Evolutionary conservation across 2,888 invertebrate genomes (phyloP).

Genomic region (Psylliodes chrysocephalus): DNA sequence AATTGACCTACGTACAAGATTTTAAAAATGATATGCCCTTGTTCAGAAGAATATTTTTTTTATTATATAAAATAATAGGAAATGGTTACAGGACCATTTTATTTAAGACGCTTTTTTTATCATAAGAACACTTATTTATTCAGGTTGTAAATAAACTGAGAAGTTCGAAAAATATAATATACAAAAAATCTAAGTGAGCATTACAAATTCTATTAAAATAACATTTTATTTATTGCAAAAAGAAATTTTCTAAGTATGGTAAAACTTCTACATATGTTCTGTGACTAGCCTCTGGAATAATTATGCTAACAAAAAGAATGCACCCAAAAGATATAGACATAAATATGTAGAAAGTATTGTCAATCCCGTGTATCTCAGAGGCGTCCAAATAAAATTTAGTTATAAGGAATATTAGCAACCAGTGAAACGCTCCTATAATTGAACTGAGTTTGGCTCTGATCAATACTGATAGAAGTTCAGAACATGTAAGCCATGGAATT

Average conservation of each 20-base stretch:
- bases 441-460: conserved; percentile 82
- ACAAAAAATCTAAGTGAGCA: no score
- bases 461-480: conserved; percentile 83
- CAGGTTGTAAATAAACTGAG: no score
- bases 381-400: conserved; percentile 77
- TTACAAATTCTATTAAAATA: no score
- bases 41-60: no score
- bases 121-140: no score
- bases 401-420: conserved; percentile 83
- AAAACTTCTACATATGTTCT: conserved; percentile 40
- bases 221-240: no score
- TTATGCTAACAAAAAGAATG: conserved; percentile 68
- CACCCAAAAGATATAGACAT: conserved; percentile 73
- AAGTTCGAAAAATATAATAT: no score
- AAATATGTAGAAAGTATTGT: conserved; percentile 81
- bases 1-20: no score
- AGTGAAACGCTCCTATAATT: conserved; percentile 83
- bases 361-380: conserved; percentile 67
- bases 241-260: neutral
- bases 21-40: no score
- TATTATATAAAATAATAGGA: no score
- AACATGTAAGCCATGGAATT: conserved; percentile 87
- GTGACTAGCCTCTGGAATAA: conserved; percentile 59
- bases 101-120: no score
- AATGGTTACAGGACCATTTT: no score